Base-by-base conservation (phyloP, 2,113 vertebrate species). In the Macrotus californicus region DNA sequence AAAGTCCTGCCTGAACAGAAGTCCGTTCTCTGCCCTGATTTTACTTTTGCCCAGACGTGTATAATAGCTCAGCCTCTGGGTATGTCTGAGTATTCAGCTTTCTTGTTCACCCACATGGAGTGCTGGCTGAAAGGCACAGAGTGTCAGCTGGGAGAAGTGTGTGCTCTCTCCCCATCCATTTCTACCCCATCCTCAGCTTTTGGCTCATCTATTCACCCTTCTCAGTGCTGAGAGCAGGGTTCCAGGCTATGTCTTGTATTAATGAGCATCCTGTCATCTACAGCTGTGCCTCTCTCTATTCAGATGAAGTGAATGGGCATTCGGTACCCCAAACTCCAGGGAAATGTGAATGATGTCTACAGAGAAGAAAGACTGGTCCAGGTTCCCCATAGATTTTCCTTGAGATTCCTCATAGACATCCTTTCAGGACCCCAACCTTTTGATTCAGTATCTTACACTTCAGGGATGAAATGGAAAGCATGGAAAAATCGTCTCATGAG, bases 1-100 rank as follows among this genome's bases (percentile, higher is more conserved):
- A 94, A 93, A 97, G 81, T 94, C 93, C 56, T 95, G 94, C 67
- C 96, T 91, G 61, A 73, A 92, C 95, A 97, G 80, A 96, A 79
- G 88, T 94, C 86, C 79, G 24, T 77, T 82, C 93, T 91, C 50
- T 86, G 87, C n/a, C 94, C 85, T 91, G 82, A 79, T 94, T 93
- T 95, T 91, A 61, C 93, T 67, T 91, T 72, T 88, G 96, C 95
- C 95, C 93, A 80, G 86, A 94, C 86, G 4, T 94, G 97, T 91
- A 75, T 91, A 97, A 95, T 70, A 48, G 89, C 69, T 96, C 72
- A 50, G 96, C 95, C 94, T 73, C 79, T 7, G 80, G 95, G 86
- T 34, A 39, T 34, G 70, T 93, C 87, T 41, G 41, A 39, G 61
- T 46, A 7, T 36, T 91, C 77, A 54, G 54, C 54, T 88, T 88